A percentile compares a stretch with the other conserved stretches of the same genome.
Conservation (phyloP, 2,888 invertebrate genomes). For the Lasioglossum figueresi region DNA sequence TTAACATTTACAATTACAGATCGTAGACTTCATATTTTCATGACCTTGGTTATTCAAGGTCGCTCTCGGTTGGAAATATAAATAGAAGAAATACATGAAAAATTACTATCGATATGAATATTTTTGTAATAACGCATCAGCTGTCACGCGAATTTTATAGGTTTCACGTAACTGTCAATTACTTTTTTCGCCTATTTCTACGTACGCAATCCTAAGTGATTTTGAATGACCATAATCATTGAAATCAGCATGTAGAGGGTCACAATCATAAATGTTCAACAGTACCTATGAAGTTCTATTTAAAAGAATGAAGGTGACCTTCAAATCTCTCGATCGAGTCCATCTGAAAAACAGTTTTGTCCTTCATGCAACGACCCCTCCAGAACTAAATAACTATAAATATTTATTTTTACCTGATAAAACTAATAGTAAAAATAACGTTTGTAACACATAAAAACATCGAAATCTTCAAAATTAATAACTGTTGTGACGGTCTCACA, state of each 20-base stretch:
- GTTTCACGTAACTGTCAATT: neutral
- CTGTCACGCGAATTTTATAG: neutral
- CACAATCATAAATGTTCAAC: too few relatives aligned
- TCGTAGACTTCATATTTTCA: neutral
- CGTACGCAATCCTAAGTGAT: neutral
- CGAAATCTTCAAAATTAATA: neutral
- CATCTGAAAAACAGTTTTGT: neutral
- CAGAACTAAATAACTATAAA: neutral
- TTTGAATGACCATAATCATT: neutral
- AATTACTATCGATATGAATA: neutral
- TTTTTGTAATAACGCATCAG: neutral
- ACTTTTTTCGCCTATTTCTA: neutral
- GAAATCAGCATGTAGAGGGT: neutral
- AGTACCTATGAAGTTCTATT: neutral
- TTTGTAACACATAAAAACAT: neutral
- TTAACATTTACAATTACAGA: neutral
- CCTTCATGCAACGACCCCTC: neutral
- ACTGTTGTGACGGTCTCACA: neutral
- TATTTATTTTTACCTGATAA: neutral
- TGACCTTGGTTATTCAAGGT: neutral
- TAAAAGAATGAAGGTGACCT: neutral
- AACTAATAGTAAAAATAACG: neutral
- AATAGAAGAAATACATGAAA: neutral
- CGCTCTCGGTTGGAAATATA: neutral
- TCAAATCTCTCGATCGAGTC: neutral